Evolutionary conservation across 2,797 vertebrate species (phyloP).

Genomic region (Notolabrus celidotus): DNA sequence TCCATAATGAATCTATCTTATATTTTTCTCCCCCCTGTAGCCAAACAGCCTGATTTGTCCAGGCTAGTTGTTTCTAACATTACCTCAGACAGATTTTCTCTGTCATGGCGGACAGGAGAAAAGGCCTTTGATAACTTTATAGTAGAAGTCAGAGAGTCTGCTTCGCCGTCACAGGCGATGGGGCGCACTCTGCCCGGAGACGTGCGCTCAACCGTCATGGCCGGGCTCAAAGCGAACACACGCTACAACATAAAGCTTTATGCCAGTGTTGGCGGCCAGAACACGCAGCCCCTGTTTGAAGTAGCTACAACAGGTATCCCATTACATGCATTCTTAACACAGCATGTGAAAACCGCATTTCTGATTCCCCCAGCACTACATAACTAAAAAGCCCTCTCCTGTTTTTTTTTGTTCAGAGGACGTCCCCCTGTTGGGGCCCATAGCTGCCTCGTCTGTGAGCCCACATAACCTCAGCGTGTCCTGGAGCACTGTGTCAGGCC

Average conservation of each 20-base stretch:
- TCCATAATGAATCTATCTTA: slow-evolving; percentile 56
- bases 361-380: slow-evolving; percentile 7
- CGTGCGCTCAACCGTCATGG: slow-evolving; percentile 82
- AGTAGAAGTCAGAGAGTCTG: slow-evolving; percentile 90
- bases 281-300: slow-evolving; percentile 81
- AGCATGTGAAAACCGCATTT: slow-evolving; percentile 28
- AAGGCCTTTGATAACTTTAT: slow-evolving; percentile 90
- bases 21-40: slow-evolving; percentile 79
- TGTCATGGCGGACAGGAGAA: slow-evolving; percentile 87
- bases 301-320: slow-evolving; percentile 89
- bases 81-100: slow-evolving; percentile 89
- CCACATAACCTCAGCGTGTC: slow-evolving; percentile 90
- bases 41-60: slow-evolving; percentile 89
- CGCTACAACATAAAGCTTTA: slow-evolving; percentile 89
- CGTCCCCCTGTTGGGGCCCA: slow-evolving; percentile 86
- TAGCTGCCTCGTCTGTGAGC: slow-evolving; percentile 86
- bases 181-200: slow-evolving; percentile 81
- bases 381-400: slow-evolving; percentile 73
- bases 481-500: slow-evolving; percentile 86
- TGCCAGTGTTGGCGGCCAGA: slow-evolving; percentile 82
- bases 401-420: slow-evolving; percentile 85
- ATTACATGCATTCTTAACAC: slow-evolving; percentile 24
- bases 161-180: slow-evolving; percentile 86
- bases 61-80: slow-evolving; percentile 89
- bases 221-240: slow-evolving; percentile 86